phyloP scores from a whole-genome alignment of 1,140 invertebrate species.

The Formica selysi region DNA sequence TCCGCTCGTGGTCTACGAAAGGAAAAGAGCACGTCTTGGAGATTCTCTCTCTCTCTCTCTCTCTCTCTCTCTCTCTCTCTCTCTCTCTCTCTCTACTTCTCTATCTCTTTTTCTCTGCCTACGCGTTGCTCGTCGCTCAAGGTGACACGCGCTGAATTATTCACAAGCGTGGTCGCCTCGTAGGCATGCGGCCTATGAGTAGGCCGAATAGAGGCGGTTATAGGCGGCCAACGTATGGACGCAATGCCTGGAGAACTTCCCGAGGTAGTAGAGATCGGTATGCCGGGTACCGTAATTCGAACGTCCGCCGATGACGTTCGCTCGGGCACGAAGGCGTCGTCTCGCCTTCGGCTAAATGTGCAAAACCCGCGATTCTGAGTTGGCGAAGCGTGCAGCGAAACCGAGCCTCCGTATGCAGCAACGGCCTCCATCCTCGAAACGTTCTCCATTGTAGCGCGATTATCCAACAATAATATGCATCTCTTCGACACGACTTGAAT shows the following conservation, averaged over 20 bases:
- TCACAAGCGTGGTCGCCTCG: conserved; percentile 78
- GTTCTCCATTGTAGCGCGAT: conserved; percentile 5
- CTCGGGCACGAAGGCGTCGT: conserved; percentile 49
- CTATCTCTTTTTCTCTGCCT: conserved; percentile 67
- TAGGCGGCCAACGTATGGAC: conserved; percentile 65
- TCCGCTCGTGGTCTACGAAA: conserved; percentile 71
- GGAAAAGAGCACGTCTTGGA: conserved; percentile 64
- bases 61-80: conserved; percentile 10
- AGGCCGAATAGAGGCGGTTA: conserved; percentile 70
- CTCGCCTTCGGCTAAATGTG: conserved; percentile 14
- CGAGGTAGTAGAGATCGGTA: conserved; percentile 63
- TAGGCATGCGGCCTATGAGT: conserved; percentile 75
- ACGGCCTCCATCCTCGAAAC: conserved; percentile 30
- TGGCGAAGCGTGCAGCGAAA: conserved; percentile 5
- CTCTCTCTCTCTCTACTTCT: background rate
- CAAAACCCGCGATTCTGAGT: conserved; percentile 24
- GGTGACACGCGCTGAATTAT: conserved; percentile 82
- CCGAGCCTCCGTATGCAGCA: background rate
- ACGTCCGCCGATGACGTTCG: conserved; percentile 61
- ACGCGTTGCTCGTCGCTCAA: conserved; percentile 78
- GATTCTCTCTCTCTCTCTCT: conserved; percentile 10
- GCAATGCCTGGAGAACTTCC: conserved; percentile 17
- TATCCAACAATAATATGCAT: background rate
- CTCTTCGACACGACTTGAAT: too few species aligned
- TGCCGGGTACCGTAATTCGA: conserved; percentile 70